Evolutionary conservation across 2,888 invertebrate species (phyloP).

Genomic region (Atrina japonica): DNA sequence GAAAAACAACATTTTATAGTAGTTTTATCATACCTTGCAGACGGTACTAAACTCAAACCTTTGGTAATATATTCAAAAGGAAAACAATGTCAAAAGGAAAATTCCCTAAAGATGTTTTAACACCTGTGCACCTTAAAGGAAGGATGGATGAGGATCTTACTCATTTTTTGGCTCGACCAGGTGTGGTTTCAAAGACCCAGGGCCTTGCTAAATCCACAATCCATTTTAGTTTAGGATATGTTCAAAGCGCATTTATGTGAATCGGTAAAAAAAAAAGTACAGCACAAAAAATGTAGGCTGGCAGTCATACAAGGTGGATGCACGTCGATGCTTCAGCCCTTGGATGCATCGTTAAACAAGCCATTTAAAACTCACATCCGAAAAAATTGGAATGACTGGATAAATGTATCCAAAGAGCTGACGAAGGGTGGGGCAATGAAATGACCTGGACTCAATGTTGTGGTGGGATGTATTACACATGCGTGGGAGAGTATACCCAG

Average conservation of each 20-base stretch:
- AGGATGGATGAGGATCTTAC: constrained; percentile 44
- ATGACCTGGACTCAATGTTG: no score
- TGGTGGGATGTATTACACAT: no score
- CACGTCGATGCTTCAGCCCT: no score
- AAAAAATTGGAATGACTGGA: background rate
- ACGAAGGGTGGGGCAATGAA: no score
- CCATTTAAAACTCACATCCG: background rate
- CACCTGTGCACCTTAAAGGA: constrained; percentile 42
- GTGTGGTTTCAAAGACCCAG: constrained; percentile 45
- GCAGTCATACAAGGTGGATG: no score
- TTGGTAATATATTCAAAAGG: constrained; percentile 50
- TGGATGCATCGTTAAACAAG: background rate
- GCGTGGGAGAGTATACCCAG: no score
- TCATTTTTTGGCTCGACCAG: constrained; percentile 34
- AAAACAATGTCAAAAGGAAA: constrained; percentile 53
- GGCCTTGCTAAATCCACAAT: constrained; percentile 22
- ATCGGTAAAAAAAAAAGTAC: no score
- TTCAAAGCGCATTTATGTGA: constrained; percentile 11
- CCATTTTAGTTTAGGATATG: constrained; percentile 15
- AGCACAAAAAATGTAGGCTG: no score
- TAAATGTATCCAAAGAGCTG: background rate
- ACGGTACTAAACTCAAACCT: constrained; percentile 50
- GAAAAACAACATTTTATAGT: constrained; percentile 54
- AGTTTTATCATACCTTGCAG: constrained; percentile 47
- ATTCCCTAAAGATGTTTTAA: constrained; percentile 36